These are phyloP conservation scores for Palloptera scutellata DNA, from an alignment of 2,888 invertebrate genomes.

Conservation along the genomic window DNA sequence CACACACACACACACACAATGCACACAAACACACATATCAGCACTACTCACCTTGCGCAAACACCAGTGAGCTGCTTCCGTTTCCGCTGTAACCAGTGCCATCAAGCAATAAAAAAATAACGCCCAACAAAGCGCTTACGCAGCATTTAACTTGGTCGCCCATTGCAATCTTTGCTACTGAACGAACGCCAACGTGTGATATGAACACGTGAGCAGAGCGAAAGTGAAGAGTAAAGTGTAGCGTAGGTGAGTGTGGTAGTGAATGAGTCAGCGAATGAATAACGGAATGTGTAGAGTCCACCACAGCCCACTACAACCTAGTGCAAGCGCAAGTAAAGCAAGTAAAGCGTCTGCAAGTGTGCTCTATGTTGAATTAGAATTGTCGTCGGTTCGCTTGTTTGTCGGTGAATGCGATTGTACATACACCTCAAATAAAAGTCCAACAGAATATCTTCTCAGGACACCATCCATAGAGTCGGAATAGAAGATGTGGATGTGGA, in stretches of 20 bases:
- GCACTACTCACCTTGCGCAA: conserved; percentile 50
- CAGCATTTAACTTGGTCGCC: conserved; percentile 43
- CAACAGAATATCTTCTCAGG: too few species aligned
- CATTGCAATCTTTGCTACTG: conserved; percentile 45
- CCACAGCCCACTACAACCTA: too few species aligned
- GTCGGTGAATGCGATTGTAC: too few species aligned
- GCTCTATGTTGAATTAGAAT: too few species aligned
- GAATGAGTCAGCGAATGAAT: neutral
- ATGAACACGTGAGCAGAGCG: neutral
- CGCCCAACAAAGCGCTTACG: conserved; percentile 45
- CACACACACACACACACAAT: conserved; percentile 13
- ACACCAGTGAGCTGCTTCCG: conserved; percentile 39
- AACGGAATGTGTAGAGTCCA: neutral
- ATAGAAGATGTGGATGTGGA: conserved; percentile 2
- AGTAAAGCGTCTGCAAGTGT: too few species aligned
- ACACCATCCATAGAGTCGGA: too few species aligned
- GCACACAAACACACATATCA: conserved; percentile 10
- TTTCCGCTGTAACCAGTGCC: conserved; percentile 37
- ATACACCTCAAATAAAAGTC: too few species aligned
- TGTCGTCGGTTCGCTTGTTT: too few species aligned
- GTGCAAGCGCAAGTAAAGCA: too few species aligned
- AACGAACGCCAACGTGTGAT: neutral
- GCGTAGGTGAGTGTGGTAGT: neutral
- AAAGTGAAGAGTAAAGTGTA: neutral
- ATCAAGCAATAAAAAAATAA: conserved; percentile 45